Evolutionary conservation across 1,140 invertebrate genomes (phyloP), one percentile per base, ranked within the genome.

Genomic region (Brachionus plicatilis): DNA sequence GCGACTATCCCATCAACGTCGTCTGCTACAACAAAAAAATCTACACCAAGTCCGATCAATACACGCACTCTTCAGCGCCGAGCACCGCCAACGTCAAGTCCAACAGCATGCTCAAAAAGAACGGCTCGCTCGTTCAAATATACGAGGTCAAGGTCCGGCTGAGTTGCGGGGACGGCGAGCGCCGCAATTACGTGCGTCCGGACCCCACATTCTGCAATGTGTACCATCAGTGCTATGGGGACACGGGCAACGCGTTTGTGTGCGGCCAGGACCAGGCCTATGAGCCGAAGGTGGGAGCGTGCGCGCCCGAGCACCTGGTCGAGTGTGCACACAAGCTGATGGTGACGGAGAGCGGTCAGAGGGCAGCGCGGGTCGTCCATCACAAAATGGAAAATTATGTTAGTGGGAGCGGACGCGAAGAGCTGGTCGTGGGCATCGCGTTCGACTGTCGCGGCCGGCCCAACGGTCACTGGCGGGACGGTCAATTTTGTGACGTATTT

Each of bases 1-100:
- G 83, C 33, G 83, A 84, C 60, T 84, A 84, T 17, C 83, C 83
- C 0, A 84, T 84, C 3, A 84, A 84, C 29, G 70, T 84, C 0
- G 24, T 45, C 33, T 84, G 83, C 43, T 60, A 68, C 20, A 45
- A 66, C 50, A 83, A 83, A 27, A 65, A 65, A 65, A 80, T 80
- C 43, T 60, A 43, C 29, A 60, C 24, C 37, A 3, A 56, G 12
- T 12, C 6, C 14, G 37, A 70, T 29, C 56, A 84, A 14, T 12
- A 84, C 3, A 72, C 56, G 12, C 17, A 84, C 6, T 60, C 70
- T 1, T 75, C 24, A 9, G 2, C 47, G 6, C 14, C n/a, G 50
- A 20, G 17, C 5, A 9, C 33, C 60, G 20, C 33, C 60, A 65
- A 41, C 1, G 9, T 14, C 11, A 83, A 50, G 68, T 37, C 14